Base-by-base conservation (phyloP, 1,140 invertebrate genomes). In the Cydia amplana region DNA sequence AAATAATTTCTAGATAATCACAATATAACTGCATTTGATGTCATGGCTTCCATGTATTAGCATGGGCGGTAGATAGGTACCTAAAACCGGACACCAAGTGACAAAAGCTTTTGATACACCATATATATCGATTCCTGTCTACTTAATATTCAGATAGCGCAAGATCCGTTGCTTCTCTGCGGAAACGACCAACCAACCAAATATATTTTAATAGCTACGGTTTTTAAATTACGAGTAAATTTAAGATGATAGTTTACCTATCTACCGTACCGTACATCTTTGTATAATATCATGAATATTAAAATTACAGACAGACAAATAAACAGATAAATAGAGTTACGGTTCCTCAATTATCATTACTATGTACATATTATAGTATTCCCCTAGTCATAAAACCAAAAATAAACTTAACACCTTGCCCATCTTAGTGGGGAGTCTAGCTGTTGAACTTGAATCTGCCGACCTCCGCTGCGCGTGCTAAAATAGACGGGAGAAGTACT, bases 351-450 rank as follows among this genome's bases (percentile, higher is more conserved):
- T 43, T 12, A 43, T 43, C 40, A 43, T 43, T 43, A 43, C 40
- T 10, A 12, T 40, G 4, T 40, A 40, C n/a, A 43, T 43, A 10
- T 0, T 10, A 12, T 43, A 43, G n/a, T n/a, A n/a, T 32, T 32
- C 32, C 12, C 40, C 2, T 43, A 43, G 40, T 2, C 40, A 43
- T 10, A 43, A 43, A 43, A 9, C 40, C 40, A 43, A 12, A 46
- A 46, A 46, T 46, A 46, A 46, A 14, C 43, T 16, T 14, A 46
- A 40, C 43, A 46, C 43, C 20, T 60, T 46, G 51, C 36, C 36
- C 78, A 84, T 83, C 87, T 85, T 88, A 85, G 87, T 85, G 87
- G 88, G 89, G 86, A 85, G 83, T 86, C 87, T 89, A 89, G 87
- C 83, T 84, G 85, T 89, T 91, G 89, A 89, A 91, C 89, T 89